Percentiles rank a stretch among this genome's conserved stretches.
Evolutionary conservation across 1,140 invertebrate species (phyloP).

Genomic region (Drepana arcuata): DNA sequence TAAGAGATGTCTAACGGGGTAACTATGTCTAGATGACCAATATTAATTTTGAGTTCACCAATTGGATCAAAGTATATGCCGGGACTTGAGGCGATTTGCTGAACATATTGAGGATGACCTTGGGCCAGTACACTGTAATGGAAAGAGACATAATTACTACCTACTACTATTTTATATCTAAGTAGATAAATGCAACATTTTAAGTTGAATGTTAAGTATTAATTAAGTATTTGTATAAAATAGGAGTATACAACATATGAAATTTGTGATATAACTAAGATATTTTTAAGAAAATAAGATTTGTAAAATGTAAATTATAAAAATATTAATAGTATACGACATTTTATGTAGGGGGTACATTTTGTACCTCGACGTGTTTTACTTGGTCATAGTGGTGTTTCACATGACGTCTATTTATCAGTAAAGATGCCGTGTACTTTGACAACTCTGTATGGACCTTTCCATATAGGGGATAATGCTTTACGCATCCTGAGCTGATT

Average conservation of each 20-base stretch:
- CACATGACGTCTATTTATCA: conserved; percentile 7
- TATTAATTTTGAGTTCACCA: conserved; percentile 15
- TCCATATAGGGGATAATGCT: conserved; percentile 7
- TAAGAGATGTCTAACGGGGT: conserved; percentile 12
- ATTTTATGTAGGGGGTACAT: too few relatives aligned
- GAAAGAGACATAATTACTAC: too few relatives aligned
- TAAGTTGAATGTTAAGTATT: too few relatives aligned
- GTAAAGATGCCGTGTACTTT: conserved; percentile 7
- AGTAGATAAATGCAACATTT: too few relatives aligned
- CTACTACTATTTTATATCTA: too few relatives aligned
- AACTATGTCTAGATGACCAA: conserved; percentile 11
- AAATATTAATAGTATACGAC: too few relatives aligned
- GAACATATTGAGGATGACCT: conserved; percentile 9
- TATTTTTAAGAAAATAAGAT: too few relatives aligned
- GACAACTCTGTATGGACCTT: conserved; percentile 9
- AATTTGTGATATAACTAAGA: too few relatives aligned
- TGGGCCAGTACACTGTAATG: conserved; percentile 15
- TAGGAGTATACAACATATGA: too few relatives aligned
- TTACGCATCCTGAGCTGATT: conserved; percentile 3
- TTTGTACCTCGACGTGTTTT: conserved; percentile 4
- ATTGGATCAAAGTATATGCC: conserved; percentile 20
- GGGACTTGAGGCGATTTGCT: conserved; percentile 12
- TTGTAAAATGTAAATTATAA: too few relatives aligned
- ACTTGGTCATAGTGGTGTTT: conserved; percentile 9
- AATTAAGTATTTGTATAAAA: too few relatives aligned